These are phyloP conservation scores for Laticauda colubrina DNA, from an alignment of 2,113 vertebrate species.

Conservation along the genomic window DNA sequence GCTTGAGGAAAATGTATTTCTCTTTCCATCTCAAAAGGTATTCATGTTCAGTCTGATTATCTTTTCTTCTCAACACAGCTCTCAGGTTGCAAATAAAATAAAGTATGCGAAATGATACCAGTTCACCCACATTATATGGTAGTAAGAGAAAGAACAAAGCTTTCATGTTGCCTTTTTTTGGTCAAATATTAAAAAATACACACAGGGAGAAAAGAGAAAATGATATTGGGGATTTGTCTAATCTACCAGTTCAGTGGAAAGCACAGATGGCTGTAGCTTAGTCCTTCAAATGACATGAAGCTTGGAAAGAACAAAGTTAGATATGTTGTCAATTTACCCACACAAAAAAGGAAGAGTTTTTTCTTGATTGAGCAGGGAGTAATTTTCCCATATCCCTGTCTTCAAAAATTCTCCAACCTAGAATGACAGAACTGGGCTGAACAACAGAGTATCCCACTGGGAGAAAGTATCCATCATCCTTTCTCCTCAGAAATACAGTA, in stretches of 20 bases:
- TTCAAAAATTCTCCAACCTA: background rate
- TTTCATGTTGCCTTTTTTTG: slow-evolving; percentile 36
- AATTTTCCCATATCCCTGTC: background rate
- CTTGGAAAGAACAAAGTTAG: background rate
- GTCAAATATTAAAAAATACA: slow-evolving; percentile 31
- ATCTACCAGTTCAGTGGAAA: background rate
- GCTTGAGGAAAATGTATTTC: slow-evolving; percentile 31
- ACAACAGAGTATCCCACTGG: background rate
- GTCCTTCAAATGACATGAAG: background rate
- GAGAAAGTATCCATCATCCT: background rate
- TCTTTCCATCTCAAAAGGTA: slow-evolving; percentile 38
- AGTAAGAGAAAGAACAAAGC: slow-evolving; percentile 32
- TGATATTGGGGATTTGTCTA: background rate
- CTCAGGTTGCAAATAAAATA: slow-evolving; percentile 42
- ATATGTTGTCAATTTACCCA: background rate
- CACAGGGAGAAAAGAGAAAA: slow-evolving; percentile 6
- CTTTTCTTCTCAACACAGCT: slow-evolving; percentile 48
- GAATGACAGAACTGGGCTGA: background rate
- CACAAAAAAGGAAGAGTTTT: background rate
- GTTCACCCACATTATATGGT: slow-evolving; percentile 32
- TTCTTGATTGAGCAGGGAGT: background rate
- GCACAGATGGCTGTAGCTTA: background rate
- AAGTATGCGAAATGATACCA: slow-evolving; percentile 26
- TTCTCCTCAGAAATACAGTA: background rate
- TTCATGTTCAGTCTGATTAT: slow-evolving; percentile 46